Percentiles rank a stretch among this genome's conserved stretches.
phyloP scores from a whole-genome alignment of 2,797 vertebrate species.

The Squalus acanthias region DNA sequence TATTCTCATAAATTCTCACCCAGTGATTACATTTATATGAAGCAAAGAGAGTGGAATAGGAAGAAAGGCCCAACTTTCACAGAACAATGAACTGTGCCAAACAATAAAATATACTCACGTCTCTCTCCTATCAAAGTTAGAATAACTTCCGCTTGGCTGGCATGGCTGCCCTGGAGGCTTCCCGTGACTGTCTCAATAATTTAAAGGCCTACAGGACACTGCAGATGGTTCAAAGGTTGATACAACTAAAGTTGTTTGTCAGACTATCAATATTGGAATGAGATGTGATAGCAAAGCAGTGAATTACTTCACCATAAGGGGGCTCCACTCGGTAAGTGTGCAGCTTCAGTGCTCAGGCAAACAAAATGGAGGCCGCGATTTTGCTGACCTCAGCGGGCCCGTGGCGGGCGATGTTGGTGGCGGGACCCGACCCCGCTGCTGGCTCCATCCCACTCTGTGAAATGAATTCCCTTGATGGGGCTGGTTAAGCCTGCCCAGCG shows the following conservation, averaged over 20 bases:
- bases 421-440: no score
- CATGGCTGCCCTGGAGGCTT: background rate
- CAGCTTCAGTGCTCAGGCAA: background rate
- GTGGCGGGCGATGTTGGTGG: no score
- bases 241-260: background rate
- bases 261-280: background rate
- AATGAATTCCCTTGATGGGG: no score
- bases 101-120: background rate
- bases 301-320: background rate
- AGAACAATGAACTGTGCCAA: background rate
- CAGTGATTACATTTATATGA: background rate
- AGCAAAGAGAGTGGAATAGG: background rate
- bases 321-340: background rate
- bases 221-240: background rate
- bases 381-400: no score
- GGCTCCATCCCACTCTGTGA: no score
- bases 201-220: background rate
- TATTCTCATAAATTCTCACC: slow-evolving; percentile 8
- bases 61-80: background rate
- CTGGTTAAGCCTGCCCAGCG: no score
- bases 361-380: background rate
- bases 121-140: background rate
- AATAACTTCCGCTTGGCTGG: background rate
- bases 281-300: background rate
- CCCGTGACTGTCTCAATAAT: background rate